Evolutionary conservation across 1,140 invertebrate species (phyloP).

Genomic region (Eriocheir sinensis): DNA sequence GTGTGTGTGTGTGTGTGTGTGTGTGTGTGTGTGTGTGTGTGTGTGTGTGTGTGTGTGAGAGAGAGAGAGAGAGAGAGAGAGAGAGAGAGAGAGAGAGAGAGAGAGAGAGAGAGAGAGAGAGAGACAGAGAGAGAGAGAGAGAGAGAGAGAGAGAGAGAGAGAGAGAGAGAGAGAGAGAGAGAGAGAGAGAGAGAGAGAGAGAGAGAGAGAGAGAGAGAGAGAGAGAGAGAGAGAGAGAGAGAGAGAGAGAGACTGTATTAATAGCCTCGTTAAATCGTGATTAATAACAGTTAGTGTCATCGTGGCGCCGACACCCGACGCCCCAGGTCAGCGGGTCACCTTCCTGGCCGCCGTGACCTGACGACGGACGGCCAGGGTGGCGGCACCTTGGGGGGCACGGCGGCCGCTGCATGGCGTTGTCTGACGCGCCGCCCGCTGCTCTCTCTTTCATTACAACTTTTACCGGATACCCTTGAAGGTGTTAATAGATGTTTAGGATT

Average conservation of each 20-base stretch:
- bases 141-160: constrained; percentile 47
- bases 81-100: constrained; percentile 47
- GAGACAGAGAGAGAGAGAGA: constrained; percentile 42
- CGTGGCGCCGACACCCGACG: constrained; percentile 41
- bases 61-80: constrained; percentile 43
- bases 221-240: constrained; percentile 59
- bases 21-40: background rate
- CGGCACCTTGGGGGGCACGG: background rate
- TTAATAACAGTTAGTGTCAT: constrained; percentile 53
- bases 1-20: too few relatives aligned
- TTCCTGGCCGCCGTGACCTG: background rate
- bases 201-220: constrained; percentile 49
- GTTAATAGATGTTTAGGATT: too few relatives aligned
- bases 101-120: constrained; percentile 10
- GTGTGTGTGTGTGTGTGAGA: background rate
- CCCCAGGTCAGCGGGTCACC: constrained; percentile 36
- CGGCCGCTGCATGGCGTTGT: background rate
- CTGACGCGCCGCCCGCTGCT: too few relatives aligned
- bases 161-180: constrained; percentile 54
- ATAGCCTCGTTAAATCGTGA: constrained; percentile 56
- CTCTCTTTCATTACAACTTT: too few relatives aligned
- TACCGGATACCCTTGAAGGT: too few relatives aligned
- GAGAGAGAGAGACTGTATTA: background rate
- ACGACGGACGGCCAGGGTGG: background rate
- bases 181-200: constrained; percentile 41